Evolutionary conservation across 2,888 invertebrate species (phyloP).

Genomic region (Diachrysia chrysitis): DNA sequence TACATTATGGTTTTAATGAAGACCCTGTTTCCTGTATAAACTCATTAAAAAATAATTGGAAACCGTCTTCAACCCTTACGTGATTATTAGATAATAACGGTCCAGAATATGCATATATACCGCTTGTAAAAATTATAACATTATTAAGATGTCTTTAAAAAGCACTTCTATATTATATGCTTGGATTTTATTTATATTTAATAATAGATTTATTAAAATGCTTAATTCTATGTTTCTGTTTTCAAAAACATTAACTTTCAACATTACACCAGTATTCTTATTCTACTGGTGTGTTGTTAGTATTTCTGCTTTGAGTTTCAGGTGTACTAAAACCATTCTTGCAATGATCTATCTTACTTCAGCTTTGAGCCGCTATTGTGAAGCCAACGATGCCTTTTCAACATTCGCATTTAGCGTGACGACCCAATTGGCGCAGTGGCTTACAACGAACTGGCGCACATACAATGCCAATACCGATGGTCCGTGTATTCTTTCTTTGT

Average conservation of each 20-base stretch:
- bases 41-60: conserved; percentile 55
- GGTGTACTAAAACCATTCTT: background rate
- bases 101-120: conserved; percentile 19
- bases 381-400: conserved; percentile 2
- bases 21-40: conserved; percentile 37
- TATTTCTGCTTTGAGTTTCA: background rate
- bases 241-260: too few species aligned
- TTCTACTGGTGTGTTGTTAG: too few species aligned
- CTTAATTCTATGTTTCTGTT: too few species aligned
- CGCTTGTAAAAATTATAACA: conserved; percentile 38
- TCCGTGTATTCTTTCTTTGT: background rate
- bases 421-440: conserved; percentile 1
- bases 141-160: conserved; percentile 14
- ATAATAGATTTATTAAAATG: too few species aligned
- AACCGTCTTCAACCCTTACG: conserved; percentile 38
- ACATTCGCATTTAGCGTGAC: conserved; percentile 2
- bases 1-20: conserved; percentile 2
- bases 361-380: background rate
- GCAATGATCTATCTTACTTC: background rate
- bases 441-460: background rate
- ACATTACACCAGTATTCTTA: too few species aligned
- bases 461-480: conserved; percentile 2
- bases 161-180: too few species aligned
- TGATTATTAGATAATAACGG: conserved; percentile 31
- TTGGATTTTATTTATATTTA: too few species aligned